phyloP scores from a whole-genome alignment of 1,140 invertebrate species.

The Bombus superbus region DNA sequence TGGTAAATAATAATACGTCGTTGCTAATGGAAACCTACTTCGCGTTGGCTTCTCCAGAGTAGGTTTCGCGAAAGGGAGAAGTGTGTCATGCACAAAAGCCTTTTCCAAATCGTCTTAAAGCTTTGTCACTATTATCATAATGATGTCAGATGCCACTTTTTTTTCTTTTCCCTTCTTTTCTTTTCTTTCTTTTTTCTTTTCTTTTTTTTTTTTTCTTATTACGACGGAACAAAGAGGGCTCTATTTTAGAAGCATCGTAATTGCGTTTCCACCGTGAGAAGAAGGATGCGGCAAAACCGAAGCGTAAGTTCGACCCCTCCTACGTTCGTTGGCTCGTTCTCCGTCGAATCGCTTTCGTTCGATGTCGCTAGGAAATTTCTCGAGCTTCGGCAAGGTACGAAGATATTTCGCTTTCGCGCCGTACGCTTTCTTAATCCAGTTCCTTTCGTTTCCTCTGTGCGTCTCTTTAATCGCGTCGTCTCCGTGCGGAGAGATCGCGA shows the following conservation, averaged over 20 bases:
- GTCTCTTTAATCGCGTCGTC: too few relatives aligned
- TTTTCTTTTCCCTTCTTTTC: neutral
- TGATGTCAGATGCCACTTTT: constrained; percentile 13
- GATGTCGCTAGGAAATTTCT: neutral
- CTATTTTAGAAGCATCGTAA: neutral
- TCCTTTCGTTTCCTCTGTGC: too few relatives aligned
- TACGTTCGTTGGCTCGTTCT: neutral
- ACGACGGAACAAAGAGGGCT: neutral
- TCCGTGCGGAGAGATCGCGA: too few relatives aligned
- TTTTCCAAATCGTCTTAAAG: constrained; percentile 68
- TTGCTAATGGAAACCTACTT: constrained; percentile 70
- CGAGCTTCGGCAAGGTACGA: too few relatives aligned
- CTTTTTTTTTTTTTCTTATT: too few relatives aligned
- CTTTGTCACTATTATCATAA: constrained; percentile 37
- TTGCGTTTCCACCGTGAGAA: neutral
- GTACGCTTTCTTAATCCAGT: too few relatives aligned
- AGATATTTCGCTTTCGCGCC: too few relatives aligned
- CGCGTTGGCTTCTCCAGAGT: constrained; percentile 62
- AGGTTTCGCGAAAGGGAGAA: constrained; percentile 68
- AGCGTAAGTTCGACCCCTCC: too few relatives aligned
- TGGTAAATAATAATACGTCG: constrained; percentile 68
- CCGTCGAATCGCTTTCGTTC: too few relatives aligned
- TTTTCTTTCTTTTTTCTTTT: too few relatives aligned
- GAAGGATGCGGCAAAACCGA: neutral
- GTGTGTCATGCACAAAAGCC: constrained; percentile 69